Conservation (phyloP, 2,888 invertebrate genomes). For the Hemicrepidius hirtus region DNA sequence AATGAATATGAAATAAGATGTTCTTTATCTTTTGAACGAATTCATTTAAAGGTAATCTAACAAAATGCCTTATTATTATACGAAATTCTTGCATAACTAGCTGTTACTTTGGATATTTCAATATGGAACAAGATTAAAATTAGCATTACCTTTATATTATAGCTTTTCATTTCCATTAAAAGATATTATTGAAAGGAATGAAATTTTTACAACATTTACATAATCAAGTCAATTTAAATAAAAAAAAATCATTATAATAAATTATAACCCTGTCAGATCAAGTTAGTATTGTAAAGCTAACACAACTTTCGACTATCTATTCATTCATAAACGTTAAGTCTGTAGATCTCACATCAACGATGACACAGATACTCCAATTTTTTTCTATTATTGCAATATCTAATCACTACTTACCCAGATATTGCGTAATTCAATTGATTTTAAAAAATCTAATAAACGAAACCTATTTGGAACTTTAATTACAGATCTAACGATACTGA, state of each 20-base stretch:
- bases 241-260: not conserved
- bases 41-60: not conserved
- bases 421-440: no score
- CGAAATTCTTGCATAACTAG: slow-evolving; percentile 3
- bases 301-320: no score
- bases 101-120: not conserved
- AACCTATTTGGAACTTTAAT: no score
- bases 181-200: slow-evolving; percentile 8
- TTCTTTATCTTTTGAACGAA: not conserved
- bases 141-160: slow-evolving; percentile 2
- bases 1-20: slow-evolving; percentile 19
- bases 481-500: no score
- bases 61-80: not conserved
- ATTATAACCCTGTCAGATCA: no score
- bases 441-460: no score
- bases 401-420: no score
- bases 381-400: no score
- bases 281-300: no score
- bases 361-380: no score
- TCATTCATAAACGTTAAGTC: no score
- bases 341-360: no score
- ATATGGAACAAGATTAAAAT: slow-evolving; percentile 22
- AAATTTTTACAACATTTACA: not conserved
- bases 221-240: slow-evolving; percentile 3
- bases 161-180: slow-evolving; percentile 10